These are phyloP conservation scores for Drosophila multiciliata DNA, from an alignment of 2,888 invertebrate genomes.

Conservation along the genomic window DNA sequence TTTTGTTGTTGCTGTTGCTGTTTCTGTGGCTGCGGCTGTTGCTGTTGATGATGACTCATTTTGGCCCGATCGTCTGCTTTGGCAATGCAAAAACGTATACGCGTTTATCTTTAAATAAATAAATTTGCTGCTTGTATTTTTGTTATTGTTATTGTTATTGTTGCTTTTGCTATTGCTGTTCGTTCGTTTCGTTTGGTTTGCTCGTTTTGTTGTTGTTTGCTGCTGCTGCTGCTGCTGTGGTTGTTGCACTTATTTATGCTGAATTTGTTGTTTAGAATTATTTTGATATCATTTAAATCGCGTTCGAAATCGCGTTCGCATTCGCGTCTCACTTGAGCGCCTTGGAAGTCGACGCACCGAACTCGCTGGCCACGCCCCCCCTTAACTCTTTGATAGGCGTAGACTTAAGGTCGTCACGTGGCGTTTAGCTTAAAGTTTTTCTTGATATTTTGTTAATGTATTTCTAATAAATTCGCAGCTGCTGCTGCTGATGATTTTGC, in stretches of 20 bases:
- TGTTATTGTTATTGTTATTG: slow-evolving; percentile 32
- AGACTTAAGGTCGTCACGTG: slow-evolving; percentile 78
- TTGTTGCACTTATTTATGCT: slow-evolving; percentile 42
- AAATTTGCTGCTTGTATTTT: slow-evolving; percentile 45
- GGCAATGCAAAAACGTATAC: slow-evolving; percentile 51
- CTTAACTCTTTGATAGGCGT: slow-evolving; percentile 45
- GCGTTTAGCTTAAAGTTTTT: slow-evolving; percentile 50
- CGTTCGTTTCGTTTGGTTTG: slow-evolving; percentile 4
- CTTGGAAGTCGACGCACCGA: slow-evolving; percentile 73
- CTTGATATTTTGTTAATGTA: slow-evolving; percentile 9
- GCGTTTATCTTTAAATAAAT: slow-evolving; percentile 59
- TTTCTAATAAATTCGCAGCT: neutral
- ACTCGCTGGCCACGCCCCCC: slow-evolving; percentile 68
- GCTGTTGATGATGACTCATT: slow-evolving; percentile 59
- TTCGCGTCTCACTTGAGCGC: slow-evolving; percentile 73
- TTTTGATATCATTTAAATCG: slow-evolving; percentile 32
- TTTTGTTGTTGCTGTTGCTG: slow-evolving; percentile 33
- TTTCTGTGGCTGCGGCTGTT: slow-evolving; percentile 45
- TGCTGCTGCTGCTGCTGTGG: slow-evolving; percentile 22
- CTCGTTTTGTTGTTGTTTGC: slow-evolving; percentile 26
- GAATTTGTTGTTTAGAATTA: slow-evolving; percentile 33
- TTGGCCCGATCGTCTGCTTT: slow-evolving; percentile 53
- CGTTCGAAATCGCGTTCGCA: slow-evolving; percentile 6
- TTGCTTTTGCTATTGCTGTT: slow-evolving; percentile 20
- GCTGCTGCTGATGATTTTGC: slow-evolving; percentile 25